Conservation (phyloP, 2,113 vertebrate species). For the Acrocephalus kingi region DNA sequence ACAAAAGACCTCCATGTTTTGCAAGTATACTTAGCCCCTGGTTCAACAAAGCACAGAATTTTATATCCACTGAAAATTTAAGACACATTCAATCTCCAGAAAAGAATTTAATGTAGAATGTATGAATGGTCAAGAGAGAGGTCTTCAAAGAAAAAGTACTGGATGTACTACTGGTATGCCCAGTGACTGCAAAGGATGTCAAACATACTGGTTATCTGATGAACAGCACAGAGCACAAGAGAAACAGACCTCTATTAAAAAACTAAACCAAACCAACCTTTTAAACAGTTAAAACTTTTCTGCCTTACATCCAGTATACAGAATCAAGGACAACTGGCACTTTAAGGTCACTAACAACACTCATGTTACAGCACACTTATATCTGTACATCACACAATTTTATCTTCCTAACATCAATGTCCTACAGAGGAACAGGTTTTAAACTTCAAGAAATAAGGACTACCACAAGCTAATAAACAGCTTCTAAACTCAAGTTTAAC, state of each 20-base stretch:
- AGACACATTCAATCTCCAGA: background rate
- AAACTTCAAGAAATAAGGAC: background rate
- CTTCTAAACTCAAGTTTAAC: background rate
- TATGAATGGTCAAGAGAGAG: background rate
- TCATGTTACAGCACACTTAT: fast-evolving
- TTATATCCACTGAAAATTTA: background rate
- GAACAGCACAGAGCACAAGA: background rate
- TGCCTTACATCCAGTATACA: background rate
- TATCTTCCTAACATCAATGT: fast-evolving
- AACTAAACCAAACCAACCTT: background rate
- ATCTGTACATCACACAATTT: background rate
- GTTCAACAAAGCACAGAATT: background rate
- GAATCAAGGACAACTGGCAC: background rate
- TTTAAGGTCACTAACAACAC: background rate
- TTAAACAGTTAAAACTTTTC: background rate
- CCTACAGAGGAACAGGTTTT: background rate
- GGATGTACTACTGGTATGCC: background rate
- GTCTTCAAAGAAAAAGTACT: background rate
- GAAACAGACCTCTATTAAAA: background rate
- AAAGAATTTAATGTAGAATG: background rate
- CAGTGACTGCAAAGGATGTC: fast-evolving
- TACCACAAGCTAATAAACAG: background rate
- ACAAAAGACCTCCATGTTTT: background rate
- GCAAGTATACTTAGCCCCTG: fast-evolving
- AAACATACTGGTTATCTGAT: background rate